A percentile compares a stretch with the other conserved stretches of the same genome.
phyloP scores from a whole-genome alignment of 2,888 invertebrate species.

The Galerucella calmariensis region DNA sequence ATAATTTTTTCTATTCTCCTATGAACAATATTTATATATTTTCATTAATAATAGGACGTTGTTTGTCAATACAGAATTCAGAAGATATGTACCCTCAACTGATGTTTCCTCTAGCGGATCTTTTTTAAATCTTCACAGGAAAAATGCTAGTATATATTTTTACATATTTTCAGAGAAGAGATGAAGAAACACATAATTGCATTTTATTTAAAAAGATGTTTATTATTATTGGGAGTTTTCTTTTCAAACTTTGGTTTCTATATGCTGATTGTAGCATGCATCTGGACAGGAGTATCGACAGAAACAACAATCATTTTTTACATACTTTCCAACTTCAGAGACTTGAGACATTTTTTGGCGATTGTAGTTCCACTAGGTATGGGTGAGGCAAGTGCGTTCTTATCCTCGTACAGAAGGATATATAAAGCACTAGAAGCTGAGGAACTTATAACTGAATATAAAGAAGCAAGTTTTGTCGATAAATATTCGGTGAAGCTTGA shows the following conservation, averaged over 20 bases:
- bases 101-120: background rate
- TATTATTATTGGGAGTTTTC: slow-evolving; percentile 54
- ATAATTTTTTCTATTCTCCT: too few species aligned
- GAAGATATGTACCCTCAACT: too few species aligned
- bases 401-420: slow-evolving; percentile 78
- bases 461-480: slow-evolving; percentile 40
- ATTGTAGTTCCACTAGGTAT: slow-evolving; percentile 89
- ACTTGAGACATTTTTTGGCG: slow-evolving; percentile 85
- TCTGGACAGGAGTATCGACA: slow-evolving; percentile 75
- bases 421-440: slow-evolving; percentile 69
- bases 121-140: background rate
- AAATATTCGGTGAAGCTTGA: slow-evolving; percentile 48
- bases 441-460: slow-evolving; percentile 74
- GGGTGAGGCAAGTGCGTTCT: slow-evolving; percentile 81
- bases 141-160: background rate
- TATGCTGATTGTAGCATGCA: slow-evolving; percentile 68
- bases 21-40: too few species aligned
- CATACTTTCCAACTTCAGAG: slow-evolving; percentile 87
- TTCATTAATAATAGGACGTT: too few species aligned
- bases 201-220: slow-evolving; percentile 54
- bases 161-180: slow-evolving; percentile 69
- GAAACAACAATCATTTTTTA: slow-evolving; percentile 88
- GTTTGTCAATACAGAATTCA: too few species aligned
- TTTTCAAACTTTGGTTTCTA: slow-evolving; percentile 58
- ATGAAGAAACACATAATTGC: slow-evolving; percentile 67